Conservation (phyloP, 2,888 invertebrate genomes). For the Plagiodera versicolora region DNA sequence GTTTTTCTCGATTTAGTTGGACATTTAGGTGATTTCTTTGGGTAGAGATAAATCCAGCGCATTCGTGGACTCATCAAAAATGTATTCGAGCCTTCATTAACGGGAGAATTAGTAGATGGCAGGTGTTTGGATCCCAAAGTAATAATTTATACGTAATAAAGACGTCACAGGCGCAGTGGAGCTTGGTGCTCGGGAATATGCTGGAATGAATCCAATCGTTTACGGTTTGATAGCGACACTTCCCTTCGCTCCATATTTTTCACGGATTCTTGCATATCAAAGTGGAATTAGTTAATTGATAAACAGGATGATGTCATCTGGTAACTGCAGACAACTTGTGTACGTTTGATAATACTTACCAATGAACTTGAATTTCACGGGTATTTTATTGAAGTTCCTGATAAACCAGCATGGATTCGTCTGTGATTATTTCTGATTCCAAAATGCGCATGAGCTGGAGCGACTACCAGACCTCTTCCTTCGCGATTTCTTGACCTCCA, state of each 20-base stretch:
- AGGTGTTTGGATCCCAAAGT: background rate
- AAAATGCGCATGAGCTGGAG: no score
- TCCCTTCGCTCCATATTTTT: background rate
- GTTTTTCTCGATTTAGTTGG: no score
- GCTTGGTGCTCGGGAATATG: background rate
- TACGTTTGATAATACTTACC: no score
- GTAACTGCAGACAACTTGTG: no score
- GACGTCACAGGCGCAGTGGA: background rate
- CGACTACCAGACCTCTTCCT: no score
- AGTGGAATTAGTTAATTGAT: background rate
- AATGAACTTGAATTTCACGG: no score
- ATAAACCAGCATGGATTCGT: no score
- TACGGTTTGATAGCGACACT: background rate
- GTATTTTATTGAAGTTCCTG: no score
- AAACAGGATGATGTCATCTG: background rate
- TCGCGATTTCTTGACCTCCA: no score
- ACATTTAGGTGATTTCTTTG: no score
- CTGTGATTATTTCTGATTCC: no score
- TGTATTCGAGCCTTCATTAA: background rate
- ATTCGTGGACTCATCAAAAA: background rate
- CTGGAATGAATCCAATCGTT: background rate
- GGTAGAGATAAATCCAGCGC: no score
- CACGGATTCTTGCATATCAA: background rate
- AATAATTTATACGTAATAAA: background rate
- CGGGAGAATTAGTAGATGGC: background rate